Percentiles rank a stretch among this genome's conserved stretches.
phyloP scores from a whole-genome alignment of 2,888 invertebrate genomes.

The Habrosyne pyritoides region DNA sequence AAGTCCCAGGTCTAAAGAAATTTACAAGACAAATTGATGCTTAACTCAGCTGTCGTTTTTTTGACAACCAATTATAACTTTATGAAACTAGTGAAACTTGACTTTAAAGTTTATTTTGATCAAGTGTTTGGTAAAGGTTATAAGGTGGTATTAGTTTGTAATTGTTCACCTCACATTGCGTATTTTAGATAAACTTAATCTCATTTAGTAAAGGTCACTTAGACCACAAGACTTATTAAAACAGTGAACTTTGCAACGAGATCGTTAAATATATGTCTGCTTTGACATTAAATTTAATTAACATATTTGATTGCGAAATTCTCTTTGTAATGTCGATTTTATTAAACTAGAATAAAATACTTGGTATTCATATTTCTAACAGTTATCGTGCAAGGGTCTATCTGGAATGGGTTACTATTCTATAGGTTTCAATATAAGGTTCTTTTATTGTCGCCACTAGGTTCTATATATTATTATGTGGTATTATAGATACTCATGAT shows the following conservation, averaged over 20 bases:
- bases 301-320: not conserved
- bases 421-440: too few relatives aligned
- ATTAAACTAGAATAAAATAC: not conserved
- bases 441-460: too few relatives aligned
- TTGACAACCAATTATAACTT: slow-evolving; percentile 3
- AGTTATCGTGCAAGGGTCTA: too few relatives aligned
- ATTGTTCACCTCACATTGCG: not conserved
- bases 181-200: not conserved
- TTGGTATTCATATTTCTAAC: too few relatives aligned
- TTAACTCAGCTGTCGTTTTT: too few relatives aligned
- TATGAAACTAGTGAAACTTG: not conserved
- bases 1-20: too few relatives aligned
- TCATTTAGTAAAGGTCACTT: not conserved
- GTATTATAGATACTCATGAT: too few relatives aligned
- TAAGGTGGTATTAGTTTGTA: not conserved
- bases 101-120: not conserved
- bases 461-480: too few relatives aligned
- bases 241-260: not conserved
- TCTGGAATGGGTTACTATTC: too few relatives aligned
- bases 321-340: not conserved
- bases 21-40: too few relatives aligned
- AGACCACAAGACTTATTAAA: not conserved
- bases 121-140: not conserved
- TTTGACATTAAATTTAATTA: not conserved
- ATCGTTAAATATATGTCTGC: not conserved